phyloP scores from a whole-genome alignment of 2,888 invertebrate genomes.

The Cheilosia soror region DNA sequence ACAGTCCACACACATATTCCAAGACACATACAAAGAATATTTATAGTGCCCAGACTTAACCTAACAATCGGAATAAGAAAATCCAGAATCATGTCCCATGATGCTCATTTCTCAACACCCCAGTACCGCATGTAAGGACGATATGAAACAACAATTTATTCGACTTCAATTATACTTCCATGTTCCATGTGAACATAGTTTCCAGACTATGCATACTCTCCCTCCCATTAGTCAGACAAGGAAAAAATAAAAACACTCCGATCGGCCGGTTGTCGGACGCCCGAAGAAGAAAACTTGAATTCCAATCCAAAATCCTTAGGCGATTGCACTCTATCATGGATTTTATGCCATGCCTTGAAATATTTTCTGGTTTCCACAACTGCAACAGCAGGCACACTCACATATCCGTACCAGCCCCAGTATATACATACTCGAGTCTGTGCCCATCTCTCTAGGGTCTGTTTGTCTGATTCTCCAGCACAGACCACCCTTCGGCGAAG shows the following conservation, averaged over 20 bases:
- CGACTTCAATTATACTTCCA: conserved; percentile 47
- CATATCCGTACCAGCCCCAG: not conserved
- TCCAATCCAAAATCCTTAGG: conserved; percentile 60
- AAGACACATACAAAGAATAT: not conserved
- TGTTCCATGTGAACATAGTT: conserved; percentile 27
- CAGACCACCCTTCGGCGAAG: not conserved
- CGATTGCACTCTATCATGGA: conserved; percentile 69
- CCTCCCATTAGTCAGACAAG: conserved; percentile 12
- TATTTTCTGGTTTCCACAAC: conserved; percentile 51
- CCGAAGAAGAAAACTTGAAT: conserved; percentile 48
- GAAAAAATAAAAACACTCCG: conserved; percentile 11
- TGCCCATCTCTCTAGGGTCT: conserved; percentile 25
- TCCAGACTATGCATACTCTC: conserved; percentile 43
- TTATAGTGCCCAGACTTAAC: not conserved
- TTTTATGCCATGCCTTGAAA: conserved; percentile 65
- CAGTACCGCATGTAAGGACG: not conserved
- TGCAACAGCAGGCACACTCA: conserved; percentile 39
- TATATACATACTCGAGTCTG: not conserved
- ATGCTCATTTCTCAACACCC: conserved; percentile 16
- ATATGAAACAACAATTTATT: conserved; percentile 49
- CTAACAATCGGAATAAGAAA: not conserved
- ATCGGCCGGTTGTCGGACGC: conserved; percentile 6
- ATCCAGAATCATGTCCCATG: not conserved
- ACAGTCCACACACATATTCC: no score
- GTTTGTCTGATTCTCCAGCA: conserved; percentile 49